Percentiles rank a stretch among this genome's conserved stretches.
phyloP scores from a whole-genome alignment of 35 echinoderm and acorn worm species.

The Apostichopus japonicus region DNA sequence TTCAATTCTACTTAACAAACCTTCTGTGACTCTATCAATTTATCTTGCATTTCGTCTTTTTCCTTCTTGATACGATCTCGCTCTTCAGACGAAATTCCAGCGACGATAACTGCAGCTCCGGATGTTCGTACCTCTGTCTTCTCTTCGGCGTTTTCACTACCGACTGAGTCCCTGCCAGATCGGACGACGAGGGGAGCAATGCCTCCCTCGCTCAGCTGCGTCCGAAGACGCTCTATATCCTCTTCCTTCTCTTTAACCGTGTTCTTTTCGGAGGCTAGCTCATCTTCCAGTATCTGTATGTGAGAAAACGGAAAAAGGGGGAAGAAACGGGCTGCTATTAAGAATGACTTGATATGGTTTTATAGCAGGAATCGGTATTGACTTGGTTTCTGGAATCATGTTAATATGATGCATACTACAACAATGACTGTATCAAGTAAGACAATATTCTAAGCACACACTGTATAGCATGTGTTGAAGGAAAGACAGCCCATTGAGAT shows the following conservation, averaged over 20 bases:
- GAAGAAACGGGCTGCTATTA: too few species aligned
- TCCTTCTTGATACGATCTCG: conserved; percentile 56
- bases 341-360: too few species aligned
- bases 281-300: conserved; percentile 83
- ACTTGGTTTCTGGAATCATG: too few species aligned
- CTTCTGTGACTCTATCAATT: conserved; percentile 84
- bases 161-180: not conserved
- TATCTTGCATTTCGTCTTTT: conserved; percentile 74
- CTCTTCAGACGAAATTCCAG: conserved; percentile 62
- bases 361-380: too few species aligned
- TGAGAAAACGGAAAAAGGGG: conserved; percentile 18
- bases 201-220: conserved; percentile 1
- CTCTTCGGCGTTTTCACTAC: not conserved
- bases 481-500: too few species aligned
- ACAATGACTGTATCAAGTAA: too few species aligned
- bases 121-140: not conserved
- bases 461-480: too few species aligned
- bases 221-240: conserved; percentile 42
- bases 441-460: too few species aligned
- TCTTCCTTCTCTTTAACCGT: conserved; percentile 42
- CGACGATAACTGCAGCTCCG: not conserved
- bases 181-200: conserved; percentile 6
- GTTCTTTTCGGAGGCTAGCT: conserved; percentile 72
- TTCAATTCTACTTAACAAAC: conserved; percentile 28
- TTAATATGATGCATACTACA: too few species aligned